A percentile compares a stretch with the other conserved stretches of the same genome.
Conservation (phyloP, 2,797 vertebrate species). For the Falco rusticolus region DNA sequence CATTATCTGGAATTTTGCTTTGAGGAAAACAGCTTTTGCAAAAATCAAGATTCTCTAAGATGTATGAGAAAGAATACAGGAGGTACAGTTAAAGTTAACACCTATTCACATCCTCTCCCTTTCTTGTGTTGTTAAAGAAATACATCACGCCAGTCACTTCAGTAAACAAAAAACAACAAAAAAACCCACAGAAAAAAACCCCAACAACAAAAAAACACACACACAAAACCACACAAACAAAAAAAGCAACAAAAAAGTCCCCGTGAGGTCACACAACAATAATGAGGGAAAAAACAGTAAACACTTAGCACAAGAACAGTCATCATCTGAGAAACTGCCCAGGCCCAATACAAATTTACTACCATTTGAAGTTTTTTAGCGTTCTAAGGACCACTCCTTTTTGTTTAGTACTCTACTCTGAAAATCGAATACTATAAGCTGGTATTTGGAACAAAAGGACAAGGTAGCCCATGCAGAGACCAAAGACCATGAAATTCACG, state of each 20-base stretch:
- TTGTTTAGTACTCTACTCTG: not conserved
- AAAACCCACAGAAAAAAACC: not conserved
- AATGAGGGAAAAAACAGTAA: rapidly evolving
- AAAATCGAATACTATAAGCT: not conserved
- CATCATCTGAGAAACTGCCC: not conserved
- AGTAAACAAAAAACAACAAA: not conserved
- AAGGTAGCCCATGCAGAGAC: not conserved
- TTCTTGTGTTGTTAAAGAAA: not conserved
- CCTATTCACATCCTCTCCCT: not conserved
- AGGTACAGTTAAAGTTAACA: not conserved
- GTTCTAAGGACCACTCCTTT: not conserved
- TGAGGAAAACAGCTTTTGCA: not conserved
- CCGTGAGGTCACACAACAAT: not conserved
- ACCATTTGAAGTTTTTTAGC: not conserved
- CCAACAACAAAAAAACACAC: not conserved
- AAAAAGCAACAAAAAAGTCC: not conserved
- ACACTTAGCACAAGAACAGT: not conserved
- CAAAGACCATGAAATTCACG: not conserved
- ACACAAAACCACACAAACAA: not conserved
- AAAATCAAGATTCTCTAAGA: not conserved
- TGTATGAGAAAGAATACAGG: not conserved
- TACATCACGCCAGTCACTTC: not conserved
- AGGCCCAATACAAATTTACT: not conserved
- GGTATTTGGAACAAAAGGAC: constrained; percentile 7
- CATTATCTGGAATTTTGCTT: not conserved